phyloP scores from a whole-genome alignment of 2,113 vertebrate genomes.

The Pangasianodon hypophthalmus region DNA sequence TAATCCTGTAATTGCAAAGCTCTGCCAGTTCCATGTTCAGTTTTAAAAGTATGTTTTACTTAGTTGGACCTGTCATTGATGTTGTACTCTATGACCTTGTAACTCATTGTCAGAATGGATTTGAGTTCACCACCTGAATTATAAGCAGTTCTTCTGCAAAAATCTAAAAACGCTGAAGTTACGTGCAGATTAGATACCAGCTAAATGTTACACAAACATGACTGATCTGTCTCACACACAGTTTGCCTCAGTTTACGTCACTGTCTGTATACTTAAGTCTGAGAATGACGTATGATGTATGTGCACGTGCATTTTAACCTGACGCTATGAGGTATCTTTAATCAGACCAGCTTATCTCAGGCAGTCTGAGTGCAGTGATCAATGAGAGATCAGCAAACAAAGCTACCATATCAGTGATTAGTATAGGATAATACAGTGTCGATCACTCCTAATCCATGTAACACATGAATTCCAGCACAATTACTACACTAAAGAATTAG shows the following conservation, averaged over 20 bases:
- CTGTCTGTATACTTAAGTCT: not conserved
- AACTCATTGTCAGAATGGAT: not conserved
- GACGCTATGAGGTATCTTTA: not conserved
- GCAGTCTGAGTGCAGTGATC: not conserved
- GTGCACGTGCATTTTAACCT: not conserved
- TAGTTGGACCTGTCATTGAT: not conserved
- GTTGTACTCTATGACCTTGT: not conserved
- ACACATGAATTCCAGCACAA: not conserved
- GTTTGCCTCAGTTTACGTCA: not conserved
- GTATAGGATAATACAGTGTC: not conserved
- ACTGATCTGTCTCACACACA: slow-evolving; percentile 11
- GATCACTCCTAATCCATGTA: not conserved
- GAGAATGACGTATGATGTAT: slow-evolving; percentile 10
- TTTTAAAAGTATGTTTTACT: not conserved
- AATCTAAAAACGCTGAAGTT: not conserved
- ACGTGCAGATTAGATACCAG: not conserved
- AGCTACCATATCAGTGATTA: slow-evolving; percentile 3
- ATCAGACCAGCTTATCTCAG: not conserved
- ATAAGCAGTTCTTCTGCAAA: not conserved
- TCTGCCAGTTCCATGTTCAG: not conserved
- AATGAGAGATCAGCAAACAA: slow-evolving; percentile 7
- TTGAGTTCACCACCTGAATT: not conserved
- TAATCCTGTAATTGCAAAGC: not conserved
- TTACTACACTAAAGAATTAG: not conserved
- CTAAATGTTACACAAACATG: slow-evolving; percentile 3